phyloP scores from a whole-genome alignment of 2,797 vertebrate genomes.

The Melanotaenia maccullochi region DNA sequence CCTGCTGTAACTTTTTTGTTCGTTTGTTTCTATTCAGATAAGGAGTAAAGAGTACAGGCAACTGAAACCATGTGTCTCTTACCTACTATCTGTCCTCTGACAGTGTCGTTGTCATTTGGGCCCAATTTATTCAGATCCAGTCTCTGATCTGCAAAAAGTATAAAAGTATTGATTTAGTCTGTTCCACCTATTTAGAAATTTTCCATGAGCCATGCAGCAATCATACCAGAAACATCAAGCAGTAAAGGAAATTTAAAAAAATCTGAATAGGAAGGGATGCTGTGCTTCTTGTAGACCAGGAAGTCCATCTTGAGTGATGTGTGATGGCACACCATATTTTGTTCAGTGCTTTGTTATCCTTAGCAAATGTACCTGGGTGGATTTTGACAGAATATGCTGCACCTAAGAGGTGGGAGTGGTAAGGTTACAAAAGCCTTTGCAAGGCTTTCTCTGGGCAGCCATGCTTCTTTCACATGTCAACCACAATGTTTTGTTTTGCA shows the following conservation, averaged over 20 bases:
- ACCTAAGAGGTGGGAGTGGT: neutral
- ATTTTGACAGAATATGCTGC: neutral
- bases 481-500: neutral
- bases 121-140: conserved; percentile 96
- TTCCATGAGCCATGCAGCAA: neutral
- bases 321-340: neutral
- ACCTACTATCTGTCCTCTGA: conserved; percentile 97
- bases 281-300: neutral
- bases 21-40: neutral
- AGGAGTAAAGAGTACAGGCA: neutral
- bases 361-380: neutral
- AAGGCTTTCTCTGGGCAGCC: neutral
- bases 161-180: conserved; percentile 4
- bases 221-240: neutral
- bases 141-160: conserved; percentile 89
- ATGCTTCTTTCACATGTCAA: neutral
- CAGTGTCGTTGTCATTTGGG: conserved; percentile 95
- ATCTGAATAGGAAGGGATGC: neutral
- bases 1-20: neutral
- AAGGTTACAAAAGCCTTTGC: neutral
- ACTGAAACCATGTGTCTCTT: conserved; percentile 66
- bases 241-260: neutral
- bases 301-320: neutral
- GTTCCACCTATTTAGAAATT: neutral
- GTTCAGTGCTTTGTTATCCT: neutral